Conservation (phyloP, 2,113 vertebrate species). For the Amazona guildingii region DNA sequence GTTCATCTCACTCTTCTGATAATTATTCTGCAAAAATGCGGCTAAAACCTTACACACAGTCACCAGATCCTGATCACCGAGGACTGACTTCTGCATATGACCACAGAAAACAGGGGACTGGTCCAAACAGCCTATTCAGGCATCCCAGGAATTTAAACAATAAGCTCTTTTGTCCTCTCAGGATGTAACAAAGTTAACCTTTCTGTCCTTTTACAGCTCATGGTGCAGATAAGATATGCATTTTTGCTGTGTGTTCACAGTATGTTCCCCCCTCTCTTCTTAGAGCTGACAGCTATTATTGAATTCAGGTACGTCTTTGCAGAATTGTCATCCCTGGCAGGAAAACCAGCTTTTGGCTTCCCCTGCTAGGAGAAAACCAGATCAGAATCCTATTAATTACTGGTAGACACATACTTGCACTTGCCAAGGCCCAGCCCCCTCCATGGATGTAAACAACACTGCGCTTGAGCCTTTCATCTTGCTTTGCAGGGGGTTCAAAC, state of each 20-base stretch:
- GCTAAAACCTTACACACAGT: background rate
- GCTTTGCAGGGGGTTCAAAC: slow-evolving; percentile 76
- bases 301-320: background rate
- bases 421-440: slow-evolving; percentile 92
- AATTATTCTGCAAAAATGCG: background rate
- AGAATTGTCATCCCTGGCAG: background rate
- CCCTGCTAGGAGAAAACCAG: background rate
- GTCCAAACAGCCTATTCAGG: background rate
- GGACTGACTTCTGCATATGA: accelerated
- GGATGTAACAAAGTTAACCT: background rate
- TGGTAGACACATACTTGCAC: slow-evolving; percentile 83
- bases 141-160: background rate
- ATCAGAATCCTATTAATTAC: background rate
- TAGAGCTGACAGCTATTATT: background rate
- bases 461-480: slow-evolving; percentile 75
- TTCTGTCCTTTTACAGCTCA: background rate
- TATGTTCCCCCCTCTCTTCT: background rate
- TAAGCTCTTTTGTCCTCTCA: background rate
- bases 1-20: background rate
- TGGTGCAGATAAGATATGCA: background rate
- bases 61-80: background rate
- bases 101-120: background rate
- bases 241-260: background rate
- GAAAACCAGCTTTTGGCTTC: background rate
- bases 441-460: slow-evolving; percentile 90